Evolutionary conservation across 2,888 invertebrate genomes (phyloP).

Genomic region (Pterostichus madidus): DNA sequence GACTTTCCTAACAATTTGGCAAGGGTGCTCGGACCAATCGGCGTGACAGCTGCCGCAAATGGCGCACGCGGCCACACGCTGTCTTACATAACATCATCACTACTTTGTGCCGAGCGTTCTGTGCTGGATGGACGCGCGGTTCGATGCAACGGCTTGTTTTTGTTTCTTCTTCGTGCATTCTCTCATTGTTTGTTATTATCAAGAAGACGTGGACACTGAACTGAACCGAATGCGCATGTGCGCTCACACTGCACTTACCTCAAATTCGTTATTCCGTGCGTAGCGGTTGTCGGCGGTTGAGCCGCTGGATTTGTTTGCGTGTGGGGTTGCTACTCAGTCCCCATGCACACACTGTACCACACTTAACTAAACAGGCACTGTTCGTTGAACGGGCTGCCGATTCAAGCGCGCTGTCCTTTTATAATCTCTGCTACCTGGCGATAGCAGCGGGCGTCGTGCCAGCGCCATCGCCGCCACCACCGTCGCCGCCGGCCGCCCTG

Average conservation of each 20-base stretch:
- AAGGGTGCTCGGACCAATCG: conserved; percentile 79
- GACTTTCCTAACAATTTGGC: conserved; percentile 82
- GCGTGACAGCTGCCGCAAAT: conserved; percentile 69
- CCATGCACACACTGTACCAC: conserved; percentile 63
- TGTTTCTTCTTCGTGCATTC: conserved; percentile 2
- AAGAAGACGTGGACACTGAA: conserved; percentile 9
- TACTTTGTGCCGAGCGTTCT: background rate
- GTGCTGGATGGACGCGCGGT: background rate
- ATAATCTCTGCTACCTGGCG: conserved; percentile 81
- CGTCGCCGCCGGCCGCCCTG: conserved; percentile 44
- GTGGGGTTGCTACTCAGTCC: conserved; percentile 41
- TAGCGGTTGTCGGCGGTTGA: background rate
- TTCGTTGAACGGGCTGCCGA: conserved; percentile 78
- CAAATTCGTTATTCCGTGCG: conserved; percentile 10
- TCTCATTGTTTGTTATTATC: background rate
- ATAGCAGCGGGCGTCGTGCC: conserved; percentile 73
- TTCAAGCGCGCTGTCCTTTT: conserved; percentile 79
- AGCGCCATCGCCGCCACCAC: conserved; percentile 69
- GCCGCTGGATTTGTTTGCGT: conserved; percentile 2
- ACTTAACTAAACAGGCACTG: conserved; percentile 65
- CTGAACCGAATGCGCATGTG: conserved; percentile 32
- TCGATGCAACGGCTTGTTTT: background rate
- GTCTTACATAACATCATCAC: conserved; percentile 65
- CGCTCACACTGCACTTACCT: conserved; percentile 4
- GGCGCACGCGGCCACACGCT: conserved; percentile 67